These are phyloP conservation scores for Melanargia galathea DNA, from an alignment of 2,888 invertebrate genomes.

Conservation along the genomic window DNA sequence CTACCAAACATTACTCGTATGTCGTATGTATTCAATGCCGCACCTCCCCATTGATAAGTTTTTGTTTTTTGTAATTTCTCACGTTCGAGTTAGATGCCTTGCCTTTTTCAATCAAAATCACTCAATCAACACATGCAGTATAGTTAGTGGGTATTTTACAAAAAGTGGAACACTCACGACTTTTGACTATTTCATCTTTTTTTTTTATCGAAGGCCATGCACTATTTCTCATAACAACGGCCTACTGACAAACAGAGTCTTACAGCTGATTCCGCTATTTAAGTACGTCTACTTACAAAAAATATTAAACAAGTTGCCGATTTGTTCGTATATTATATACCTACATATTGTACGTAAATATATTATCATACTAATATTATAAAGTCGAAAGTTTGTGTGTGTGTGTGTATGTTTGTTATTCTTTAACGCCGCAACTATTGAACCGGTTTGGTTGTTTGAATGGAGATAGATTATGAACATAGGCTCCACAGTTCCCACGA, in stretches of 20 bases:
- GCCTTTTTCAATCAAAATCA: conserved; percentile 64
- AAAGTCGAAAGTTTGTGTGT: too few relatives aligned
- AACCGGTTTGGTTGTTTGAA: too few relatives aligned
- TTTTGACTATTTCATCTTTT: conserved; percentile 64
- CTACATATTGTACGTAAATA: too few relatives aligned
- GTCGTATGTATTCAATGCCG: conserved; percentile 3
- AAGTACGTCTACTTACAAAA: background rate
- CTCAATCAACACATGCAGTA: conserved; percentile 47
- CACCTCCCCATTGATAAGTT: conserved; percentile 2
- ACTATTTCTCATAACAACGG: conserved; percentile 34
- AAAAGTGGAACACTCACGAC: conserved; percentile 61
- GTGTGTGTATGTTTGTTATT: too few relatives aligned
- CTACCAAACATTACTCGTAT: too few relatives aligned
- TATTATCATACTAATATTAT: too few relatives aligned
- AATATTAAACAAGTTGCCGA: background rate
- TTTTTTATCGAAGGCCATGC: conserved; percentile 48
- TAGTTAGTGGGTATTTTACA: conserved; percentile 45
- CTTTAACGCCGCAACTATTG: too few relatives aligned
- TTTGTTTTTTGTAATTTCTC: conserved; percentile 17
- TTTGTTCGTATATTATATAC: background rate
- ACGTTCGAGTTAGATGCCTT: conserved; percentile 59
- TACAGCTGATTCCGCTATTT: conserved; percentile 3
- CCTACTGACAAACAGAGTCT: conserved; percentile 1
- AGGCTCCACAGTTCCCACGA: too few relatives aligned
- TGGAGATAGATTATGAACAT: too few relatives aligned